Conservation (phyloP, 1,140 invertebrate species). For the Eciton burchellii region DNA sequence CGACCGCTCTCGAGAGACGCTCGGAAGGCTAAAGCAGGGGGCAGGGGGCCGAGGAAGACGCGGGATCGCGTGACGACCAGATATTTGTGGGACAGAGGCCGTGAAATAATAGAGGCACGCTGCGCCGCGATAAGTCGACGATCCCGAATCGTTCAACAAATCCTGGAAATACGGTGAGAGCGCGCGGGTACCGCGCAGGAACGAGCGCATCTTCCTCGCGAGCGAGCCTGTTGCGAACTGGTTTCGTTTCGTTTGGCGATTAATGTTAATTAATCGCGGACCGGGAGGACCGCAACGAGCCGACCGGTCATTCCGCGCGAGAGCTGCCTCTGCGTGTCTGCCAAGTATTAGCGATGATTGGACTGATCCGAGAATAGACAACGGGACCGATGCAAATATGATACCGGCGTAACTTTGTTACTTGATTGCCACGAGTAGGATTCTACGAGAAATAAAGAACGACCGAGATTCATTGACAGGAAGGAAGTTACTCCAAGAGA, state of each 20-base stretch:
- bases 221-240: conserved; percentile 15
- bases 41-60: background rate
- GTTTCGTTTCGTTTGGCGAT: conserved; percentile 46
- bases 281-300: conserved; percentile 2
- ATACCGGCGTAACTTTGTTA: conserved; percentile 36
- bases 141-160: conserved; percentile 54
- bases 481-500: background rate
- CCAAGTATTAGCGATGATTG: conserved; percentile 41
- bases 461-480: background rate
- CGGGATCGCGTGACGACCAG: conserved; percentile 69
- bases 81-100: conserved; percentile 52
- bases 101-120: conserved; percentile 69
- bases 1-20: conserved; percentile 30
- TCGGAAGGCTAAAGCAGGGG: background rate
- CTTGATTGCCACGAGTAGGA: conserved; percentile 20
- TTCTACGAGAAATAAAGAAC: background rate
- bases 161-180: conserved; percentile 55
- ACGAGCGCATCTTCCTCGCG: background rate
- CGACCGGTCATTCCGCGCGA: conserved; percentile 5
- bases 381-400: conserved; percentile 6
- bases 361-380: conserved; percentile 1
- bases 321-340: conserved; percentile 29
- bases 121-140: conserved; percentile 54
- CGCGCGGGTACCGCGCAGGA: background rate
- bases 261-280: conserved; percentile 70